Evolutionary conservation across 2,797 vertebrate species (phyloP), one percentile per base, ranked within the genome.

Genomic region (Echeneis naucrates): DNA sequence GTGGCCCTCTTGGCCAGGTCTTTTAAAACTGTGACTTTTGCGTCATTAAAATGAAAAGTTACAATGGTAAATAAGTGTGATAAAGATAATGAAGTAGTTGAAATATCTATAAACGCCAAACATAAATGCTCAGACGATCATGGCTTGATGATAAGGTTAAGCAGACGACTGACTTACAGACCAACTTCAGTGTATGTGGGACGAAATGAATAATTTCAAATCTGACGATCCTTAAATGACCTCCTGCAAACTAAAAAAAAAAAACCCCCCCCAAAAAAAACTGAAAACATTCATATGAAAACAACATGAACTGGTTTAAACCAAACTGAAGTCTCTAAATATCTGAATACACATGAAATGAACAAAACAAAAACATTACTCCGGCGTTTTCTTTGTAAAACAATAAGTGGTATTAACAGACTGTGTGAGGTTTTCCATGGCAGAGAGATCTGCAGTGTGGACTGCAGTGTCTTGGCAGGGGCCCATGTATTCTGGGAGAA

Each of bases 391-490:
- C 40, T 66, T 37, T 16, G 10, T 6, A 26, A 63, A 45, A 82
- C 78, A 80, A 71, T 54, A 30, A 35, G 58, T 26, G 0, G 71
- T 40, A 68, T 84, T 85, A 83, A 37, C 66, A 68, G 71, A 77
- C 70, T 27, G 70, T 78, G 81, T 85, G 86, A 77, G 82, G 77
- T 79, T 85, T 72, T 70, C 70, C 64, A 61, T 78, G 77, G 82
- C 72, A 51, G 75, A 64, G 35, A 76, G 87, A 77, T 86, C 87
- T 89, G 88, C 88, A 87, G 71, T 68, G 77, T 84, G 68, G 64
- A 84, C 87, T 72, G 82, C 84, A 82, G 81, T 70, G 75, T 74
- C 72, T 88, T 88, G 86, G 90, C 87, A 85, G 70, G 40, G 62
- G 62, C 77, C 52, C 21, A 51, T 75, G 77, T 65, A 77, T 84